These are phyloP conservation scores for Caenorhabditis afra DNA, from an alignment of 2,888 invertebrate genomes.

Conservation along the genomic window DNA sequence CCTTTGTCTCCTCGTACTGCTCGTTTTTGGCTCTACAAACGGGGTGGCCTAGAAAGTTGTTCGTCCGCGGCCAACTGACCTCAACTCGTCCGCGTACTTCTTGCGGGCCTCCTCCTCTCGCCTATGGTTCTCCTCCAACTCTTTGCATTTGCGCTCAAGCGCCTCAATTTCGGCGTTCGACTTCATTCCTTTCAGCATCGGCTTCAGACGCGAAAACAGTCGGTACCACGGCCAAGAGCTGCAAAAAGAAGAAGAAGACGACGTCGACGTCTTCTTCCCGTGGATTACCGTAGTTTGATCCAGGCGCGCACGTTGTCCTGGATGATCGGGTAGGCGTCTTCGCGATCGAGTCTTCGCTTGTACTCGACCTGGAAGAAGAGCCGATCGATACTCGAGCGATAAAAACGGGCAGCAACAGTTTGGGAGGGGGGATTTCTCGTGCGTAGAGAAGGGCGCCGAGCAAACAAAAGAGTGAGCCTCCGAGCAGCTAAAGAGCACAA, in stretches of 20 bases:
- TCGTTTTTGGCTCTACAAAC: constrained; percentile 58
- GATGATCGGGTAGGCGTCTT: constrained; percentile 81
- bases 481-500: constrained; percentile 17
- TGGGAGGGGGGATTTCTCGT: neutral
- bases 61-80: constrained; percentile 16
- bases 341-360: constrained; percentile 65
- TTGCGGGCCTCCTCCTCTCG: constrained; percentile 66
- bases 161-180: constrained; percentile 84
- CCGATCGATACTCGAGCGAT: neutral
- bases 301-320: constrained; percentile 99
- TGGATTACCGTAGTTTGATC: constrained; percentile 87
- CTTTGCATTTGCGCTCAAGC: constrained; percentile 84
- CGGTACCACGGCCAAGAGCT: constrained; percentile 97
- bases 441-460: constrained; percentile 10
- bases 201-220: constrained; percentile 87
- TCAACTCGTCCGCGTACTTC: constrained; percentile 68
- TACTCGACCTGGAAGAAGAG: constrained; percentile 62
- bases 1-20: constrained; percentile 69
- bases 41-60: neutral
- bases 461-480: constrained; percentile 16
- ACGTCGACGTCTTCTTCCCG: too few relatives aligned
- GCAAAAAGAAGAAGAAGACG: too few relatives aligned
- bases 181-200: constrained; percentile 76
- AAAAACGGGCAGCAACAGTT: constrained; percentile 18
- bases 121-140: constrained; percentile 63